These are phyloP conservation scores for Oceanites oceanicus DNA, from an alignment of 2,113 vertebrate species.

Conservation along the genomic window DNA sequence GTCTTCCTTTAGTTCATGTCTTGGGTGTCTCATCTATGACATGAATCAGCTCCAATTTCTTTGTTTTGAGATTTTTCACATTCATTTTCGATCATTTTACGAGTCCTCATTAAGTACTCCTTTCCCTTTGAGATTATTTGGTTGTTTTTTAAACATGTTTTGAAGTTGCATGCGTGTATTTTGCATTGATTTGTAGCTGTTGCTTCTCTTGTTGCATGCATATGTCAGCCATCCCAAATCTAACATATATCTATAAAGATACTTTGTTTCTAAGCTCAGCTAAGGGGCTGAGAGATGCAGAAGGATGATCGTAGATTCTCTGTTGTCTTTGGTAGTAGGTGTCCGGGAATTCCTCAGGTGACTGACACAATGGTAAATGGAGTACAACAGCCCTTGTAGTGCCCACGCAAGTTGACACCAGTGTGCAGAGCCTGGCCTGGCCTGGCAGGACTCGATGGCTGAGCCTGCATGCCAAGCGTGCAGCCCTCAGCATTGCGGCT, in stretches of 20 bases:
- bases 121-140: background rate
- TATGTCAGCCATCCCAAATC: background rate
- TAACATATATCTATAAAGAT: background rate
- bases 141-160: background rate
- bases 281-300: background rate
- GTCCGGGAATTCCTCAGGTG: background rate
- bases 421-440: background rate
- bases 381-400: background rate
- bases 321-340: background rate
- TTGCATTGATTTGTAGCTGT: background rate
- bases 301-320: background rate
- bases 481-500: background rate
- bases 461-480: fast-evolving
- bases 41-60: background rate
- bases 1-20: background rate
- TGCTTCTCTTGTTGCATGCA: background rate
- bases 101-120: background rate
- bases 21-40: background rate
- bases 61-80: background rate
- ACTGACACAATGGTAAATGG: background rate
- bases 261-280: background rate
- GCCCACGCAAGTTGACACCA: background rate
- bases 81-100: background rate
- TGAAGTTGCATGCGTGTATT: background rate
- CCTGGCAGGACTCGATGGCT: background rate